phyloP scores from a whole-genome alignment of 1,140 invertebrate genomes.

The Papilio glaucus region DNA sequence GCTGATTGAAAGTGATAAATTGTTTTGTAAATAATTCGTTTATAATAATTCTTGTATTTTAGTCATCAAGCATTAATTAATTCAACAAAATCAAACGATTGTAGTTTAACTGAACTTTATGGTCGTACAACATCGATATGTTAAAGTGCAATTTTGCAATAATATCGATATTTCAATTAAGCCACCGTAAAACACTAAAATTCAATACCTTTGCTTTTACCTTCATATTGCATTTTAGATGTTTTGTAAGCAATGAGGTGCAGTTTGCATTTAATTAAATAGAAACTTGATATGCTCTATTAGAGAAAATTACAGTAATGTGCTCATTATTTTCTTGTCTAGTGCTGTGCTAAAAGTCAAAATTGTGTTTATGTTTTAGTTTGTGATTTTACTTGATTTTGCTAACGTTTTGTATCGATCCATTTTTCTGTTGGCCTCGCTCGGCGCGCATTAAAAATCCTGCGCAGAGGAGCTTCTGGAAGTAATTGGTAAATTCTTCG shows the following conservation, averaged over 20 bases:
- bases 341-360: neutral
- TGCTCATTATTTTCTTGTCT: neutral
- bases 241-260: conserved; percentile 3
- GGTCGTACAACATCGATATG: conserved; percentile 8
- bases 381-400: neutral
- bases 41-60: neutral
- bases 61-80: neutral
- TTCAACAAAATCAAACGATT: neutral
- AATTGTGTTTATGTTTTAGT: neutral
- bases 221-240: conserved; percentile 21
- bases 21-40: neutral
- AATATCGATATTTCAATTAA: conserved; percentile 33
- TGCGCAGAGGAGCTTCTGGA: conserved; percentile 5
- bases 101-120: neutral
- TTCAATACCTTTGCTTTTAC: conserved; percentile 22
- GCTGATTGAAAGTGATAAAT: neutral
- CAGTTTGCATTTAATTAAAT: conserved; percentile 2
- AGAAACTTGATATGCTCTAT: neutral
- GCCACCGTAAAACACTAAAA: conserved; percentile 9
- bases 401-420: neutral
- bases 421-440: neutral
- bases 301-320: conserved; percentile 1
- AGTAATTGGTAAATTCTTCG: neutral
- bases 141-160: conserved; percentile 5
- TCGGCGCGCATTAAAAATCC: neutral